Evolutionary conservation across 2,888 invertebrate species (phyloP), one percentile per base, ranked within the genome.

Genomic region (Punctoribates punctum): DNA sequence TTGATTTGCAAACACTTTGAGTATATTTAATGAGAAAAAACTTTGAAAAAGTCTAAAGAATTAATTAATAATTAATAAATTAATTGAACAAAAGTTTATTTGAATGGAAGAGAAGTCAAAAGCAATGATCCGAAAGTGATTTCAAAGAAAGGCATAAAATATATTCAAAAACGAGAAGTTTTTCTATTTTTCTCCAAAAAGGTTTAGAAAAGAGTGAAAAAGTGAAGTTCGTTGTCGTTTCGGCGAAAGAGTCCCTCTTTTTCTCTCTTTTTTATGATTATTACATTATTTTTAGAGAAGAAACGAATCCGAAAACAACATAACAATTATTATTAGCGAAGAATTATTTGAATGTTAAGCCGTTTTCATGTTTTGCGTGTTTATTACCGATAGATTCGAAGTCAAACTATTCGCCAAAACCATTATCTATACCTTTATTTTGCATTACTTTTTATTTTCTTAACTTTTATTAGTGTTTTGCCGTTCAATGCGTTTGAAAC

Each of bases 241-340:
- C 51, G 51, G 51, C 51, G 51, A 51, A 51, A n/a, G 9, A 51
- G 1, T n/a, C 6, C 34, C 34, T 42, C 42, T 42, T 42, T 42
- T 42, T 42, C 42, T 34, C 34, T 34, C 34, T 42, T 42, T 51
- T 51, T 51, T 51, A 51, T 51, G 17, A 51, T 51, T n/a, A 51
- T 51, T 51, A 20, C 51, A 51, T 51, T 51, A 51, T 51, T 51
- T 51, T 51, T 2, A 48, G 46, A 2, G 4, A n/a, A 13, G 20
- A 51, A 51, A 51, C 17, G 51, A 51, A 20, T 9, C 20, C 51
- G 51, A 60, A 60, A 60, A 60, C 60, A 60, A 60, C 60, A 60
- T 60, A 60, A 60, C 60, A 9, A 60, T 60, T 60, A 60, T 60
- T 60, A 60, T 60, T 60, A 27, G 60, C 60, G 25, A 60, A 60